These are phyloP conservation scores for Theretra japonica DNA, from an alignment of 2,888 invertebrate species.

Conservation along the genomic window DNA sequence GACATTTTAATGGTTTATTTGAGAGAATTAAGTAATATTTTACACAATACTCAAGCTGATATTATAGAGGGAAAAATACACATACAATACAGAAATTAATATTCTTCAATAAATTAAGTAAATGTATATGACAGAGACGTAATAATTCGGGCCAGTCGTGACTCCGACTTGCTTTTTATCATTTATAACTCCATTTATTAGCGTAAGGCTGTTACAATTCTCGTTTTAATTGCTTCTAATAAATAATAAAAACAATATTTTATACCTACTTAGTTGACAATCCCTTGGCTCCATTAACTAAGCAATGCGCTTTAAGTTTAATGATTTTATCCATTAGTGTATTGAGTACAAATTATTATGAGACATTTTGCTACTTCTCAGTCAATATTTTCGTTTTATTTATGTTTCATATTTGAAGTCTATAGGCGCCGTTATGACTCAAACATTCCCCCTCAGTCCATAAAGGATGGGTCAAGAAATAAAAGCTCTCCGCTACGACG, in stretches of 20 bases:
- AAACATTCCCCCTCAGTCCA: no score
- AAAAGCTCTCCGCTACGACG: no score
- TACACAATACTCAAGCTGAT: neutral
- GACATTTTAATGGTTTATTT: no score
- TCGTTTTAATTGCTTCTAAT: conserved; percentile 9
- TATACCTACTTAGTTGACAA: neutral
- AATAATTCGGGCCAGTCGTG: conserved; percentile 15
- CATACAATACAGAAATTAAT: neutral
- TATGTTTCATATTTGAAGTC: no score
- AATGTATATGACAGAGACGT: neutral
- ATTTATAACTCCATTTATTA: neutral
- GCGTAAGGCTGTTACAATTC: neutral
- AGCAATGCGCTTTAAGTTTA: neutral
- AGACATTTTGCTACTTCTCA: no score
- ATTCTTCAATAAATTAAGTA: conserved; percentile 13
- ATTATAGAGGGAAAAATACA: neutral
- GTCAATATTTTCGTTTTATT: no score
- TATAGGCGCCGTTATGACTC: no score
- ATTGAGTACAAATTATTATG: neutral
- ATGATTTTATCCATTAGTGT: neutral
- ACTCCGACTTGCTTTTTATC: conserved; percentile 12
- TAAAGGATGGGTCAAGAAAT: no score
- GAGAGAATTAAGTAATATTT: no score
- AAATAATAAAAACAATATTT: conserved; percentile 5
- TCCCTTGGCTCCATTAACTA: neutral